Evolutionary conservation across 92 coral and sea anemone species (phyloP), one percentile per base, ranked within the genome.

Genomic region (Plumapathes pennacea): DNA sequence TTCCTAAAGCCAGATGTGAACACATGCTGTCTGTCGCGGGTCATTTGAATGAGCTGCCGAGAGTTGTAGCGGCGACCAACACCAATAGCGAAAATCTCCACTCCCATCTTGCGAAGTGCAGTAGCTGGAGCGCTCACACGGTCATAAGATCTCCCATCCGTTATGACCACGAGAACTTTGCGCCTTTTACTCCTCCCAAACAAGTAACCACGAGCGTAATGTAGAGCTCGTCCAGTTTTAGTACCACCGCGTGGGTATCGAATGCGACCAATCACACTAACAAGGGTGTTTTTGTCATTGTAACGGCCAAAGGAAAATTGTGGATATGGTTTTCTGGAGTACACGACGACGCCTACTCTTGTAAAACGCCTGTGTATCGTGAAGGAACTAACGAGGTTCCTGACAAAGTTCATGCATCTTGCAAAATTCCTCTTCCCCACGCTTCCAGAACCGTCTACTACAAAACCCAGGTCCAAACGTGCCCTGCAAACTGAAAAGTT

Each of bases 221-320:
- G 54, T 1, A 91, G 84, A 3, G 90, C 96, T 22, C 18, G 26
- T 2, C 96, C 97, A 13, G 96, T 91, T 41, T 69, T 75, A 13
- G 97, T 91, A 50, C 89, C 89, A n/a, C 92, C 84, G 8, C 82
- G 54, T 7, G 92, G 96, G 52, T 88, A 91, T 49, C 71, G 61
- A 30, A 79, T 65, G 30, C 46, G 38, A 41, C 57, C 84, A 14
- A 82, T 82, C 0, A 62, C 82, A n/a, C 83, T 49, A 38, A 54
- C 43, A 41, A 83, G 51, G 17, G 59, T 45, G 29, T 59, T 18
- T 17, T 54, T 40, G 38, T 66, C 29, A 12, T 22, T 50, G 73
- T 78, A 53, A 20, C 33, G 70, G 10, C 69, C 42, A 27, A 88
- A 73, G 22, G 61, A 57, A 33, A 88, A 88, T 0, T 70, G 32